Evolutionary conservation across 1,140 invertebrate species (phyloP).

Genomic region (Caenorhabditis remanei): DNA sequence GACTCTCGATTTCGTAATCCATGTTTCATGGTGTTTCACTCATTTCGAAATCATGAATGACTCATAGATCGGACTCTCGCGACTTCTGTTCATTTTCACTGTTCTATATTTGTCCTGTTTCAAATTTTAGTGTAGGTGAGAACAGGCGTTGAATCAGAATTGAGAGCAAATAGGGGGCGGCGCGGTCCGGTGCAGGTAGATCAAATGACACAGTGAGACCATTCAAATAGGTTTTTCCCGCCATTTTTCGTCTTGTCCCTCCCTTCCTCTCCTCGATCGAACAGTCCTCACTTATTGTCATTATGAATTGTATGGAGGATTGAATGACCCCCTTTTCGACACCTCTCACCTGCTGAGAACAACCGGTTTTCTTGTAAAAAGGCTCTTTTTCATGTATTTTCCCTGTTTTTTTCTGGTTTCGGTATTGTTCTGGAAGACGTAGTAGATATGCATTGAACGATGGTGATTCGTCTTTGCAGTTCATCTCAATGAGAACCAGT

Average conservation of each 20-base stretch:
- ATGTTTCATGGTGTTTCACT: constrained; percentile 7
- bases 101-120: constrained; percentile 21
- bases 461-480: too few relatives aligned
- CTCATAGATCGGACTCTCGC: neutral
- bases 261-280: neutral
- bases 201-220: constrained; percentile 39
- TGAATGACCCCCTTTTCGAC: constrained; percentile 8
- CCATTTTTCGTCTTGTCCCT: neutral
- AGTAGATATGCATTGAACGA: too few relatives aligned
- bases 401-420: too few relatives aligned
- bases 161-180: constrained; percentile 53
- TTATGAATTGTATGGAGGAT: constrained; percentile 16
- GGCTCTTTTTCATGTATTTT: neutral
- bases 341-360: neutral
- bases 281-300: constrained; percentile 29
- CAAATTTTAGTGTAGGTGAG: constrained; percentile 40
- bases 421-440: too few relatives aligned
- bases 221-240: constrained; percentile 39
- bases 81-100: constrained; percentile 51
- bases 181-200: neutral
- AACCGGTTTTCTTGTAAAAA: constrained; percentile 5
- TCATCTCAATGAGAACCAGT: too few relatives aligned
- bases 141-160: constrained; percentile 45
- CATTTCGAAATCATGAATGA: constrained; percentile 46
- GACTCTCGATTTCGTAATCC: constrained; percentile 37